Evolutionary conservation across 2,888 invertebrate genomes (phyloP).

Genomic region (Microdon myrmicae): DNA sequence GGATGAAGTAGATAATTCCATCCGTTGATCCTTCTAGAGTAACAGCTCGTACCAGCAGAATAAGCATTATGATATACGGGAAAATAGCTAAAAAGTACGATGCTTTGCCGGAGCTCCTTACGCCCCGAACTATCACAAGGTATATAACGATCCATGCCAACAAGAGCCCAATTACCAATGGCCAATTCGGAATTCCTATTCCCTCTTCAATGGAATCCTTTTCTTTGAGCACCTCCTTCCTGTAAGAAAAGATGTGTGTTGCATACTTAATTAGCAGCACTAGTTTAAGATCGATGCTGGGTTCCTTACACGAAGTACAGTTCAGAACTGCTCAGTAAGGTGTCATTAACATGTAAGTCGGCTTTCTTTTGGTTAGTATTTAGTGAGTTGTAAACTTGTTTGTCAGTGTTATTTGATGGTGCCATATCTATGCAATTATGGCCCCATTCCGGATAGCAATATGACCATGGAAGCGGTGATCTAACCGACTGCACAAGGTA

Average conservation of each 20-base stretch:
- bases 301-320: conserved; percentile 71
- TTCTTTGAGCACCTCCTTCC: conserved; percentile 70
- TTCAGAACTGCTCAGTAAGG: conserved; percentile 68
- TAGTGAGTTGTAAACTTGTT: conserved; percentile 24
- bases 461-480: conserved; percentile 73
- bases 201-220: conserved; percentile 68
- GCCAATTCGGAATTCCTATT: conserved; percentile 70
- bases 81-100: conserved; percentile 81
- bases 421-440: conserved; percentile 63
- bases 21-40: conserved; percentile 72
- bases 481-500: conserved; percentile 74
- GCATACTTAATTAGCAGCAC: no score
- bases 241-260: conserved; percentile 55
- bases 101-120: conserved; percentile 75
- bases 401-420: conserved; percentile 27
- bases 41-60: conserved; percentile 72
- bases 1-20: conserved; percentile 74
- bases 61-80: conserved; percentile 75
- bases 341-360: conserved; percentile 33
- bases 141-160: conserved; percentile 70
- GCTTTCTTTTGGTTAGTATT: conserved; percentile 23
- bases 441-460: conserved; percentile 70
- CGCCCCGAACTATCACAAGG: conserved; percentile 70
- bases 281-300: not conserved
- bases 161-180: conserved; percentile 68